Evolutionary conservation across 2,888 invertebrate genomes (phyloP).

Genomic region (Zaprionus obscuricornis): DNA sequence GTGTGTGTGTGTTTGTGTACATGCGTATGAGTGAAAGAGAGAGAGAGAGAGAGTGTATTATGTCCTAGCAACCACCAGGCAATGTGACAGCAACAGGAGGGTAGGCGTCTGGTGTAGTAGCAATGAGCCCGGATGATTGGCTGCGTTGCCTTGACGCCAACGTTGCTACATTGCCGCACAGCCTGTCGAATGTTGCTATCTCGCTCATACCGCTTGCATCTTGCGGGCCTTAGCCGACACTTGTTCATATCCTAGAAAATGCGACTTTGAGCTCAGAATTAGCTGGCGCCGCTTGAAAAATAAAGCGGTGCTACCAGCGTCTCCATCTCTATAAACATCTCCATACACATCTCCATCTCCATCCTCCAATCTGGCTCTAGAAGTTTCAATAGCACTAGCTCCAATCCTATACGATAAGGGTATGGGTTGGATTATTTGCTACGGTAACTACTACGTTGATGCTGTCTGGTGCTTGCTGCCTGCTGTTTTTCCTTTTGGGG

Average conservation of each 20-base stretch:
- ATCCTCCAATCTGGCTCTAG: not conserved
- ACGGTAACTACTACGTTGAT: constrained; percentile 39
- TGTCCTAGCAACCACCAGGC: constrained; percentile 60
- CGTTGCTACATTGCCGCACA: constrained; percentile 44
- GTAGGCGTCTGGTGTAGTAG: constrained; percentile 55
- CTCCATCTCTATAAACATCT: too few species aligned
- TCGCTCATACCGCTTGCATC: constrained; percentile 43
- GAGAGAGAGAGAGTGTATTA: constrained; percentile 31
- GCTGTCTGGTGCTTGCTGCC: constrained; percentile 22
- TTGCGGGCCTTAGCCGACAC: constrained; percentile 46
- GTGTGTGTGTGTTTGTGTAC: constrained; percentile 1
- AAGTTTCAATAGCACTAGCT: constrained; percentile 1
- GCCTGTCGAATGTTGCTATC: constrained; percentile 46
- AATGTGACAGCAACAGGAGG: constrained; percentile 37
- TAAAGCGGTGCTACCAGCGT: constrained; percentile 32
- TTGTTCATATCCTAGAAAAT: constrained; percentile 73
- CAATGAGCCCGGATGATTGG: constrained; percentile 65
- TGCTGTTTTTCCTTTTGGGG: constrained; percentile 29
- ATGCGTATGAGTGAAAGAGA: constrained; percentile 12
- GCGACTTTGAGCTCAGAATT: constrained; percentile 80
- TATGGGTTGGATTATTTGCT: constrained; percentile 72
- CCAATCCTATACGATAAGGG: constrained; percentile 14
- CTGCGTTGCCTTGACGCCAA: constrained; percentile 72
- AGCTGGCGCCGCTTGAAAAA: constrained; percentile 67
- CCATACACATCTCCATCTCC: not conserved